These are phyloP conservation scores for Pocillopora verrucosa DNA, from an alignment of 64 coral and sea anemone species.

Conservation along the genomic window DNA sequence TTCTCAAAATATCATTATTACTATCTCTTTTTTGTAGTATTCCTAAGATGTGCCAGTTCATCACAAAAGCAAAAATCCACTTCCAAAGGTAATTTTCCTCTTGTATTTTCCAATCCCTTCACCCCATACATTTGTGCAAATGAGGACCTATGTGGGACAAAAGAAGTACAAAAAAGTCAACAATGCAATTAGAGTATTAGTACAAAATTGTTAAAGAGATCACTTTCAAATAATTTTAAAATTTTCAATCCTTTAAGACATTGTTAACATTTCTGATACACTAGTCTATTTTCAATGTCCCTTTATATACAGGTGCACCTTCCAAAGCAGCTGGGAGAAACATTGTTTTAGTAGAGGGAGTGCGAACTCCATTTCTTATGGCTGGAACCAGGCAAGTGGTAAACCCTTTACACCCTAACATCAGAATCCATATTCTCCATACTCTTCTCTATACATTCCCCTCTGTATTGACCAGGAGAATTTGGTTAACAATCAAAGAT, in stretches of 20 bases:
- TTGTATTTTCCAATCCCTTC: neutral
- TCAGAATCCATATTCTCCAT: no score
- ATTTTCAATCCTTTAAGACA: neutral
- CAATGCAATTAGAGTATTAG: no score
- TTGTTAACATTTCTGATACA: neutral
- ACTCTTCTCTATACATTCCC: no score
- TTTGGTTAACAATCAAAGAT: neutral
- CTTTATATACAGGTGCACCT: neutral
- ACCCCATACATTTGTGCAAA: neutral
- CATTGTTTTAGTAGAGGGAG: conserved; percentile 73
- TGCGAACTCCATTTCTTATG: conserved; percentile 70
- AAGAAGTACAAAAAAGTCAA: no score
- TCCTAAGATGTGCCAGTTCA: conserved; percentile 56
- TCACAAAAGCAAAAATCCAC: conserved; percentile 56
- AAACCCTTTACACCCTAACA: no score
- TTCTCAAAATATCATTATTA: neutral
- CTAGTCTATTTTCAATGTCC: neutral
- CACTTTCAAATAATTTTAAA: no score
- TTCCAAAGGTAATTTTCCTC: neutral
- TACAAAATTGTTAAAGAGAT: no score
- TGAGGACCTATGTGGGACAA: neutral
- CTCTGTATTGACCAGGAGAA: no score
- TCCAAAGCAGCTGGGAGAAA: conserved; percentile 38
- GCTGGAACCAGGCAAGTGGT: conserved; percentile 50
- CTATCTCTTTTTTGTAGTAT: conserved; percentile 24